Evolutionary conservation across 2,888 invertebrate species (phyloP), one percentile per base, ranked within the genome.

Genomic region (Sarcophaga variegata): DNA sequence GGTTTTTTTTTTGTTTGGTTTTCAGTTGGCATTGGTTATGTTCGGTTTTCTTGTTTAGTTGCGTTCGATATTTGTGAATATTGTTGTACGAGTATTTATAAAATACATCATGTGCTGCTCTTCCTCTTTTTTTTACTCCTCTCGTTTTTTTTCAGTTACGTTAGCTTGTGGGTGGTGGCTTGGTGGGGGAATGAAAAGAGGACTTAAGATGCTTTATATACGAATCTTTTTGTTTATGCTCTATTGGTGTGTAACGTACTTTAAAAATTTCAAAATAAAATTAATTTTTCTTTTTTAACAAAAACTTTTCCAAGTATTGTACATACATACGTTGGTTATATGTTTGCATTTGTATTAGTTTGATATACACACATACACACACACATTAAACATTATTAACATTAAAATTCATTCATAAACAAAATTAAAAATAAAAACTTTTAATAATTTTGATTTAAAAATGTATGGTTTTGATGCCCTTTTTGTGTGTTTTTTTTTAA

Each of bases 221-320:
- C 3, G 60, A 70, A 47, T 72, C 62, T 74, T 27, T 62, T 78
- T 81, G 76, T 86, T 86, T 76, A 81, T 80, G 83, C 83, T 86
- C 83, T 54, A 72, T 12, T 83, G 83, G 64, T 80, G 80, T 80
- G 72, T 54, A 80, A 83, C 86, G 63, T 37, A 80, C 83, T 80
- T 77, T 76, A 83, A 81, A 62, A 82, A 76, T 83, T 82, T 80
- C n/a, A 60, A 71, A 82, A 71, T 76, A 59, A 79, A 77, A 79
- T 14, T 54, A 54, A 54, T 54, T 54, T 54, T 54, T 54, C 17
- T 12, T 75, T 45, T 47, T 70, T 75, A 54, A 54, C 14, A 62
- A 5, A 82, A 81, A 78, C 69, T 81, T 74, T 85, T 78, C 49
- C 54, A 54, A 27, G 76, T 37, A 45, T 14, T 74, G 47, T 62